A percentile compares a stretch with the other conserved stretches of the same genome.
phyloP scores from a whole-genome alignment of 2,888 invertebrate genomes.

The Thecophora atra region DNA sequence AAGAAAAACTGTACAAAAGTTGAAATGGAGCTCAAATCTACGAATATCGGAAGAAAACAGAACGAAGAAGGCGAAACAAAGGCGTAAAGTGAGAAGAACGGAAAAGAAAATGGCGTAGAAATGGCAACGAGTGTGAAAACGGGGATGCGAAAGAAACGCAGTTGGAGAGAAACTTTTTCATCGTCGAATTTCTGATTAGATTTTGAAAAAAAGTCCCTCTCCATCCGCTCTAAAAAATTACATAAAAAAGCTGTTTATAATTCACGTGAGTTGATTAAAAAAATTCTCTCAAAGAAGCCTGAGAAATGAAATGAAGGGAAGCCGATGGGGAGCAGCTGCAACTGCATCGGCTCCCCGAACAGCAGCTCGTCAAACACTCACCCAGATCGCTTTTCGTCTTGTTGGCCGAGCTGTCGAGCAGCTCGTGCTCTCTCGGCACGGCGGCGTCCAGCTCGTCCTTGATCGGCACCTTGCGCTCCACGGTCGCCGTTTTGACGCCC shows the following conservation, averaged over 20 bases:
- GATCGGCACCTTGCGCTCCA: conserved; percentile 75
- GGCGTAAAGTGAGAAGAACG: background rate
- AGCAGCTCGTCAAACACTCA: conserved; percentile 46
- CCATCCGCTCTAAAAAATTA: background rate
- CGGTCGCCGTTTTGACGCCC: conserved; percentile 76
- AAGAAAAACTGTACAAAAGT: conserved; percentile 1
- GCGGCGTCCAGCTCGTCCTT: conserved; percentile 85
- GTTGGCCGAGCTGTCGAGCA: conserved; percentile 87
- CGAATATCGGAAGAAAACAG: background rate
- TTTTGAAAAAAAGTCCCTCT: background rate
- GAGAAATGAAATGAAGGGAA: background rate
- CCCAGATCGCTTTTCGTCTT: conserved; percentile 84
- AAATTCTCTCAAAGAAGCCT: background rate
- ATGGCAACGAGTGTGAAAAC: background rate
- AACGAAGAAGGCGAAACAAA: conserved; percentile 6
- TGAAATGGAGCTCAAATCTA: background rate
- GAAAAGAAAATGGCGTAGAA: conserved; percentile 11
- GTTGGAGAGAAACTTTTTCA: conserved; percentile 3
- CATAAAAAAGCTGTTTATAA: conserved; percentile 1
- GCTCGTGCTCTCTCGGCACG: conserved; percentile 83
- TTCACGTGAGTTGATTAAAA: background rate
- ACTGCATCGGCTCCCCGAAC: background rate
- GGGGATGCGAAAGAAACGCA: conserved; percentile 14
- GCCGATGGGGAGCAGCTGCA: background rate
- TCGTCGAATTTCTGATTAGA: too few species aligned